Evolutionary conservation across 1,140 invertebrate genomes (phyloP).

Genomic region (Lepidotrigona ventralis): DNA sequence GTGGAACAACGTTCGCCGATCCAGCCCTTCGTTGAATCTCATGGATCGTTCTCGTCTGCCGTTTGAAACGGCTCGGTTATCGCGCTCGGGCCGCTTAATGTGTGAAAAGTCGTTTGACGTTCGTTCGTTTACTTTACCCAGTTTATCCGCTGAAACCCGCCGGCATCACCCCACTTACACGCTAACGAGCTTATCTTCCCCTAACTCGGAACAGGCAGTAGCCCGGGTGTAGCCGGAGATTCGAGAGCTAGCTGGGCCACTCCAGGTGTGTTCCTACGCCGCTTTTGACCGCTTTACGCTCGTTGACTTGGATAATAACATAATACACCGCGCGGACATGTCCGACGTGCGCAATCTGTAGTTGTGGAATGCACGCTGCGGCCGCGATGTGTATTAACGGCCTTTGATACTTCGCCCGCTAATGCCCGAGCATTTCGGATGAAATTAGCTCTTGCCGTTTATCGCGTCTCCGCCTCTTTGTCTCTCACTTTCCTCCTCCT

Average conservation of each 20-base stretch:
- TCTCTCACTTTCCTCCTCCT: background rate
- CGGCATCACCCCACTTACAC: slow-evolving; percentile 32
- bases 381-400: slow-evolving; percentile 63
- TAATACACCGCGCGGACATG: slow-evolving; percentile 69
- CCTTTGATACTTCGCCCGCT: slow-evolving; percentile 69
- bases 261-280: slow-evolving; percentile 57
- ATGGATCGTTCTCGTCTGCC: background rate
- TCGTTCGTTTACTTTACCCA: slow-evolving; percentile 55
- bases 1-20: background rate
- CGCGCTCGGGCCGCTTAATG: slow-evolving; percentile 43
- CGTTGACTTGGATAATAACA: slow-evolving; percentile 72
- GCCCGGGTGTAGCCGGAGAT: slow-evolving; percentile 20
- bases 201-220: slow-evolving; percentile 15
- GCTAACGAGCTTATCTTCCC: slow-evolving; percentile 59
- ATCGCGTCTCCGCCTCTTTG: background rate
- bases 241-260: slow-evolving; percentile 44
- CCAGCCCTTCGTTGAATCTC: too few relatives aligned
- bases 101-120: slow-evolving; percentile 63
- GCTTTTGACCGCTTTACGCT: slow-evolving; percentile 71
- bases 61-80: slow-evolving; percentile 44
- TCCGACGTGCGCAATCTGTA: slow-evolving; percentile 59
- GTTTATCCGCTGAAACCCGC: slow-evolving; percentile 44
- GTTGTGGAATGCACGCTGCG: slow-evolving; percentile 60
- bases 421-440: slow-evolving; percentile 57
- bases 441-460: slow-evolving; percentile 59